These are phyloP conservation scores for Neotoxoptera formosana DNA, from an alignment of 1,140 invertebrate species.

Conservation along the genomic window DNA sequence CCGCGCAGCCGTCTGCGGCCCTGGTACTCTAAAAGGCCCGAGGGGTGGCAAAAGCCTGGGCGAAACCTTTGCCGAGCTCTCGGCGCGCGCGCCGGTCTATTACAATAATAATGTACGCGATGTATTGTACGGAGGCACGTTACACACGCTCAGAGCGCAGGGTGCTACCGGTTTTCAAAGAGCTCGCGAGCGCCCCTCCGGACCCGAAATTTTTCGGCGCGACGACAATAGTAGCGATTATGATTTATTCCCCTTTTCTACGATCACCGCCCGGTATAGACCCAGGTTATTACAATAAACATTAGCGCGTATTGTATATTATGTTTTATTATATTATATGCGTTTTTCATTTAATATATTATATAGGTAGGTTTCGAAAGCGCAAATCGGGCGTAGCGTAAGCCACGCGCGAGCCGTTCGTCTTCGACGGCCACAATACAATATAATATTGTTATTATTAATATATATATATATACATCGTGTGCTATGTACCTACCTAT, in stretches of 20 bases:
- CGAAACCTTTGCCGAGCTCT: background rate
- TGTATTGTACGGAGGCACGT: too few species aligned
- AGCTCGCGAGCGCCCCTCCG: background rate
- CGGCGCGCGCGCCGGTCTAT: background rate
- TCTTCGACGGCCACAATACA: too few species aligned
- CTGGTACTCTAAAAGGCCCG: slow-evolving; percentile 36
- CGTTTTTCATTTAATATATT: background rate
- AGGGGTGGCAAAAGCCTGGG: slow-evolving; percentile 17
- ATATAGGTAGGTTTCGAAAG: background rate
- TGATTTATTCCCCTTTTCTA: background rate
- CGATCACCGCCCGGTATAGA: background rate
- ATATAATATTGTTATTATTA: background rate
- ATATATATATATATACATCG: background rate
- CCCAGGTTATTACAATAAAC: background rate
- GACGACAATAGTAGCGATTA: background rate
- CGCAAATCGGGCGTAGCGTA: too few species aligned
- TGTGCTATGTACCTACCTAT: too few species aligned
- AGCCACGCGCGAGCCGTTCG: background rate
- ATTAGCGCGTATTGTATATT: background rate
- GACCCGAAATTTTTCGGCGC: background rate
- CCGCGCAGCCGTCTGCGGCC: background rate
- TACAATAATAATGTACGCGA: background rate
- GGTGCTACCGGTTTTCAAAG: background rate
- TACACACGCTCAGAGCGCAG: background rate
- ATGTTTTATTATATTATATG: background rate